phyloP scores from a whole-genome alignment of 1,140 invertebrate species.

The Cotesia vestalis region DNA sequence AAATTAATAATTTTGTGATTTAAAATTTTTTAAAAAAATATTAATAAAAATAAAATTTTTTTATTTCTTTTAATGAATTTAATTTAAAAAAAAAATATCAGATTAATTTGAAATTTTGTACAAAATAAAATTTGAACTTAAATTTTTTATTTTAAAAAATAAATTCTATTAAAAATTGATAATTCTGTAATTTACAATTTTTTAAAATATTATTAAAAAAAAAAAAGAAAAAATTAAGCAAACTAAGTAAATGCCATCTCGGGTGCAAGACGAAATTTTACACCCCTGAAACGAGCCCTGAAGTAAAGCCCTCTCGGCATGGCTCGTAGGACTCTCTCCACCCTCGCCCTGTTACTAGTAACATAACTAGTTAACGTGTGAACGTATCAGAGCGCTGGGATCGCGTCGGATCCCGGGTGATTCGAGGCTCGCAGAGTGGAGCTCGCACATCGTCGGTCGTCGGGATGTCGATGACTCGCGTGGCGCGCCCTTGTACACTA shows the following conservation, averaged over 20 bases:
- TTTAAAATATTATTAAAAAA: neutral
- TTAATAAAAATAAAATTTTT: too few species aligned
- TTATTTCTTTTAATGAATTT: too few species aligned
- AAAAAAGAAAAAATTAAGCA: neutral
- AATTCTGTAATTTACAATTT: neutral
- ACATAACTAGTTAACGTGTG: neutral
- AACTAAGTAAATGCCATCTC: too few species aligned
- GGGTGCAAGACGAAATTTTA: neutral
- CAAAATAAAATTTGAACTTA: too few species aligned
- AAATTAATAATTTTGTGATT: too few species aligned
- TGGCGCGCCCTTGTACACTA: slow-evolving; percentile 52
- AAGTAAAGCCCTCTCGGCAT: neutral
- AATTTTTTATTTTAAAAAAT: too few species aligned
- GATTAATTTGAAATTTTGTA: too few species aligned
- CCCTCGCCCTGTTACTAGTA: slow-evolving; percentile 12
- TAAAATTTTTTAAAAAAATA: too few species aligned
- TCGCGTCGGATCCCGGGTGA: slow-evolving; percentile 61
- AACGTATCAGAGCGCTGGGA: slow-evolving; percentile 50
- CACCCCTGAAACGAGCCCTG: neutral
- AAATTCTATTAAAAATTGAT: too few species aligned
- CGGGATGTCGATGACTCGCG: slow-evolving; percentile 60
- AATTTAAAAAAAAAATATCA: too few species aligned
- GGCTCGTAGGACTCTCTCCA: neutral
- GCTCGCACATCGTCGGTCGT: slow-evolving; percentile 18
- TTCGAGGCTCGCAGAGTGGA: slow-evolving; percentile 53